phyloP scores from a whole-genome alignment of 1,140 invertebrate genomes.

The Caenorhabditis remanei region DNA sequence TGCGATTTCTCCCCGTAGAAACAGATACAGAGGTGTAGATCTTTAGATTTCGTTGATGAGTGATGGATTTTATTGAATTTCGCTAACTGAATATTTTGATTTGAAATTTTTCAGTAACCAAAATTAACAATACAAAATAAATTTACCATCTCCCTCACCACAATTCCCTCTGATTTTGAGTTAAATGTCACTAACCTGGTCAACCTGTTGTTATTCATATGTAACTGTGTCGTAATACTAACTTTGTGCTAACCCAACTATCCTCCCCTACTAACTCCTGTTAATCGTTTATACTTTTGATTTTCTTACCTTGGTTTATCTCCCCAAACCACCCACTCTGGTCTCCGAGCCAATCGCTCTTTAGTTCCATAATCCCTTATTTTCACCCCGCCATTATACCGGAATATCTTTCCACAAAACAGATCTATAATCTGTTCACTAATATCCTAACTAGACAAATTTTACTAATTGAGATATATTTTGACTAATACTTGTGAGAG shows the following conservation, averaged over 20 bases:
- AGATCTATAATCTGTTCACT: background rate
- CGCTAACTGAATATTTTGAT: background rate
- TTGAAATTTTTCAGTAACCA: background rate
- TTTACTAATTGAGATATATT: constrained; percentile 21
- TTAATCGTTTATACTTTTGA: too few species aligned
- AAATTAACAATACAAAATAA: too few species aligned
- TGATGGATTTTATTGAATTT: background rate
- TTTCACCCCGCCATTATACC: background rate
- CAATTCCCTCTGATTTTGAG: too few species aligned
- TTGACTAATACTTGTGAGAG: background rate
- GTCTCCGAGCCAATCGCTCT: background rate
- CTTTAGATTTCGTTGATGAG: background rate
- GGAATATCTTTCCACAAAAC: background rate
- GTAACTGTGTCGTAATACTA: background rate
- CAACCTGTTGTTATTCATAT: background rate
- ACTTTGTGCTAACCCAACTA: background rate
- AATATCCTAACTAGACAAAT: background rate
- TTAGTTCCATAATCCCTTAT: constrained; percentile 30
- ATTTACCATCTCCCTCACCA: too few species aligned
- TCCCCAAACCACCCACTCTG: background rate
- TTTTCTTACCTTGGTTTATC: background rate
- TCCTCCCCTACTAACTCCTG: background rate
- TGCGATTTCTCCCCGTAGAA: constrained; percentile 26
- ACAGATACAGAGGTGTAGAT: constrained; percentile 38
- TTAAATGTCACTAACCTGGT: background rate